Evolutionary conservation across 2,113 vertebrate genomes (phyloP), one percentile per base, ranked within the genome.

Genomic region (Strix uralensis): DNA sequence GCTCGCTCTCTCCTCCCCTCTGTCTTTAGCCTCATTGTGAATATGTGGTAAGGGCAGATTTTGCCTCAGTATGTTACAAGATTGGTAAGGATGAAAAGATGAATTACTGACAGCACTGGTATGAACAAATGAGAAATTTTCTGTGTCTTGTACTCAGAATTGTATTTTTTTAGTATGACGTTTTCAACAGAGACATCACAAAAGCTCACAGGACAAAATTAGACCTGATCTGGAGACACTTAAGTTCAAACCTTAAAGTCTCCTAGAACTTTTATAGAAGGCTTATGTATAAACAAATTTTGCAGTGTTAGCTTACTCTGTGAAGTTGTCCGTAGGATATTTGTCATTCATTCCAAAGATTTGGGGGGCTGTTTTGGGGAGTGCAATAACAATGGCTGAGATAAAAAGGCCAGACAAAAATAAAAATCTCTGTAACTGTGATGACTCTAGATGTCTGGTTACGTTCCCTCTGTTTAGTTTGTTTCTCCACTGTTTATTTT

Each of bases 1-100:
- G 25, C 15, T 19, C 23, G 13, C 14, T 18, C 34, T 36, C 32
- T 40, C 13, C 5, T 13, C 7, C 11, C 3, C 12, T n/a, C 52
- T 51, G 7, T 75, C 22, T 44, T 63, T 61, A 70, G 7, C 11
- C 26, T 55, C 30, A 32, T 19, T 71, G 66, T 27, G 44, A 42
- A 21, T 70, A 38, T 12, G 10, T 20, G 12, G 42, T 80, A 88
- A 88, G 14, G 11, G 13, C 69, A 80, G 25, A 58, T 51, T 84
- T 63, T 84, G 13, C 15, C 9, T 47, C 2, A 2, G 11, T 46
- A 29, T 0, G 0, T 42, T 59, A 65, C 13, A 58, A 58, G 4
- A 40, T 40, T 32, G 36, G 11, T 40, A 44, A 69, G 13, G 36
- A 57, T 63, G 11, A 58, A 79, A 74, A 63, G 15, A 38, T 32